Conservation (phyloP, 2,888 invertebrate genomes). For the Tanytarsus gracilentus region DNA sequence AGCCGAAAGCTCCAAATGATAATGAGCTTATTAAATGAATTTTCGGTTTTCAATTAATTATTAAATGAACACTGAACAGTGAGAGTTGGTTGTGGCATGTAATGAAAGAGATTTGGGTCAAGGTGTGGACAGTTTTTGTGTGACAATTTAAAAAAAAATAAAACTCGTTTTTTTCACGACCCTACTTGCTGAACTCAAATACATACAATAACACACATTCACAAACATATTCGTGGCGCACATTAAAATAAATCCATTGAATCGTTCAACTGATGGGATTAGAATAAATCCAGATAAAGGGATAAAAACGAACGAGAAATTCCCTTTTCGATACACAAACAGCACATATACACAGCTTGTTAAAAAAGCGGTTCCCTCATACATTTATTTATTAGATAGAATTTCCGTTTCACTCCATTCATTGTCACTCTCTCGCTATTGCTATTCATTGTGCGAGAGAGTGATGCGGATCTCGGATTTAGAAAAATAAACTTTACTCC, state of each 20-base stretch:
- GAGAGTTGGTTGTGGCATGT: not conserved
- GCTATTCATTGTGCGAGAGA: no score
- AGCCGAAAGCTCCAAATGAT: no score
- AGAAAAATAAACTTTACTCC: no score
- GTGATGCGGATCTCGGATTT: no score
- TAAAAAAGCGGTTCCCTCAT: conserved; percentile 18
- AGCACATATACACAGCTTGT: not conserved
- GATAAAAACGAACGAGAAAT: conserved; percentile 36
- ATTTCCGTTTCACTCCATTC: conserved; percentile 17
- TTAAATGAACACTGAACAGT: not conserved
- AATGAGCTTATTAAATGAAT: no score
- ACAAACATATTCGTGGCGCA: not conserved
- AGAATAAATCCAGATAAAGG: conserved; percentile 45
- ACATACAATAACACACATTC: not conserved
- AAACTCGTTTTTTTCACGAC: not conserved
- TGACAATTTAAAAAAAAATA: not conserved
- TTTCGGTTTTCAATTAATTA: not conserved
- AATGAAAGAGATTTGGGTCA: not conserved
- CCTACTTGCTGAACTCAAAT: no score
- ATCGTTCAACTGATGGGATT: conserved; percentile 40
- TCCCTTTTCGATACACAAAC: not conserved
- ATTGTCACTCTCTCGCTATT: no score
- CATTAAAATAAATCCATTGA: conserved; percentile 29
- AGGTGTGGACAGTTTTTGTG: not conserved
- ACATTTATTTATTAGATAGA: conserved; percentile 19